phyloP scores from a whole-genome alignment of 2,797 vertebrate species.

The Megaceryle alcyon region DNA sequence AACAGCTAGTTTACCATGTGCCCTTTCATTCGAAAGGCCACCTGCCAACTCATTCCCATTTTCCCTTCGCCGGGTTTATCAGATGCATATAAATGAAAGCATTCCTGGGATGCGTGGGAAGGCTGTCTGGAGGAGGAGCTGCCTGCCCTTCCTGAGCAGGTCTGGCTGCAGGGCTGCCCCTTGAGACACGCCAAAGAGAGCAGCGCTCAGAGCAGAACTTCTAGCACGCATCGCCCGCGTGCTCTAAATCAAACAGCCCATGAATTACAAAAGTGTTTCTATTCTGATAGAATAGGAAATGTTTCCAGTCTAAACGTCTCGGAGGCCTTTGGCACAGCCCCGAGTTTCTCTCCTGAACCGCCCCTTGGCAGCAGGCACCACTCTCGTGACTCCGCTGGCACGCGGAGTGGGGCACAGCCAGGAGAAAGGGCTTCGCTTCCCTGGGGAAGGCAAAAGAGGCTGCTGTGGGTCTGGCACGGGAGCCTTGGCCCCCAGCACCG shows the following conservation, averaged over 20 bases:
- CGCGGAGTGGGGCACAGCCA: not conserved
- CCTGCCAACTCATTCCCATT: conserved; percentile 62
- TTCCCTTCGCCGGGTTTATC: conserved; percentile 26
- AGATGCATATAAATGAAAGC: conserved; percentile 57
- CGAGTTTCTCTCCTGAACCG: not conserved
- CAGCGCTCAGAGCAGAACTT: not conserved
- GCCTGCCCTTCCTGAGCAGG: too few species aligned
- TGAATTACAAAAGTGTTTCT: too few species aligned
- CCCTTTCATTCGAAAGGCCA: conserved; percentile 74
- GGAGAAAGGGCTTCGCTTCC: not conserved
- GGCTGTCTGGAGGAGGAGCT: not conserved
- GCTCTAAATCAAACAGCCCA: fast-evolving
- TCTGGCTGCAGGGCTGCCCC: not conserved
- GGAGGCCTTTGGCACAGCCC: fast-evolving
- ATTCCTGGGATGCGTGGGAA: not conserved
- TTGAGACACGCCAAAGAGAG: not conserved
- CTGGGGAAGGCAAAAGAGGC: not conserved
- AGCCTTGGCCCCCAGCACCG: not conserved
- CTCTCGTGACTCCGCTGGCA: not conserved
- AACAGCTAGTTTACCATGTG: conserved; percentile 34
- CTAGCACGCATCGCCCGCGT: fast-evolving
- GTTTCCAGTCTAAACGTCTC: not conserved
- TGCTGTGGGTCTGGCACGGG: not conserved
- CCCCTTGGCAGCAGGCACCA: fast-evolving
- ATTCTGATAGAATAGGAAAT: too few species aligned